phyloP scores from a whole-genome alignment of 2,113 vertebrate species.

The Notiomystis cincta region DNA sequence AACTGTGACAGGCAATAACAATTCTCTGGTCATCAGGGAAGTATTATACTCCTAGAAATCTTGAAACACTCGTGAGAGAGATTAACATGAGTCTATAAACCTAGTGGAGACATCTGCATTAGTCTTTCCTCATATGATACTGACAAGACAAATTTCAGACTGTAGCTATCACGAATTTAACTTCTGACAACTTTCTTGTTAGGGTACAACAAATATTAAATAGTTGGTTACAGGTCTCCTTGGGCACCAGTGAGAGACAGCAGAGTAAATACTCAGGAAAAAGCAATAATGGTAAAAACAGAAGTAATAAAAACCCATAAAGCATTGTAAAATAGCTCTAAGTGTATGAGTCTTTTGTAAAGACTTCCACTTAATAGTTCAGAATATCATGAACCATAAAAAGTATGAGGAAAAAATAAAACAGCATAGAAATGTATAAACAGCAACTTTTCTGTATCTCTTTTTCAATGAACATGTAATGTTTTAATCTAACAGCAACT shows the following conservation, averaged over 20 bases:
- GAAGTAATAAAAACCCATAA: neutral
- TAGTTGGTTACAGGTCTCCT: neutral
- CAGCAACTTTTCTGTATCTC: neutral
- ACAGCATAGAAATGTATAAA: neutral
- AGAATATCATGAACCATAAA: neutral
- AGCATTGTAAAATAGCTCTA: neutral
- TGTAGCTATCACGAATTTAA: conserved; percentile 4
- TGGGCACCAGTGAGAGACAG: neutral
- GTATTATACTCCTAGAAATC: neutral
- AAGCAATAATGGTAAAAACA: neutral
- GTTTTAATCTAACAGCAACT: neutral
- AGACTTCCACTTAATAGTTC: neutral
- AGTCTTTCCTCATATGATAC: neutral
- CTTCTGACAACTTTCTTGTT: conserved; percentile 28
- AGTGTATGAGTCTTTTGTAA: neutral
- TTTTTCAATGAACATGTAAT: neutral
- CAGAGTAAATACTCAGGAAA: neutral
- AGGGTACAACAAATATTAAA: neutral
- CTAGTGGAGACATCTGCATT: neutral
- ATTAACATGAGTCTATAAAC: conserved; percentile 29
- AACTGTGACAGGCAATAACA: conserved; percentile 11
- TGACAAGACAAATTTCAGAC: conserved; percentile 5
- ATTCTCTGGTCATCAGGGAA: conserved; percentile 13
- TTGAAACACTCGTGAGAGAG: neutral
- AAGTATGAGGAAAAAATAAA: neutral